Percentiles rank a stretch among this genome's conserved stretches.
These are phyloP conservation scores for Calidris pugnax DNA, from an alignment of 2,113 vertebrate genomes.

Conservation along the genomic window DNA sequence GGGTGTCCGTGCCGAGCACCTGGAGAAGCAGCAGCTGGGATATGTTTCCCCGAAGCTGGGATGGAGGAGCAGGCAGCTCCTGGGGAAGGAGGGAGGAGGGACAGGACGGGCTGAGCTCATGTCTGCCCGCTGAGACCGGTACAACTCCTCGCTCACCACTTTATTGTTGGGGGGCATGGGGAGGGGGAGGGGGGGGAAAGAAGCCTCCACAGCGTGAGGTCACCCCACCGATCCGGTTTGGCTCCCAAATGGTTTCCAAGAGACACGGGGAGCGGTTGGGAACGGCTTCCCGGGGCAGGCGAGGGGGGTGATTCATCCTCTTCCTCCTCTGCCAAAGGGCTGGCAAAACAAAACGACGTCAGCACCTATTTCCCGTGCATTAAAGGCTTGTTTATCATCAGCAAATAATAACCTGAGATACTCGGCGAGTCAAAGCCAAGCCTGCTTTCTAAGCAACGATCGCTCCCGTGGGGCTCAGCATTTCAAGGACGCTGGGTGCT, in stretches of 20 bases:
- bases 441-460: conserved; percentile 26
- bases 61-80: neutral
- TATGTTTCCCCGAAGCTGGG: neutral
- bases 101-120: neutral
- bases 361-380: conserved; percentile 13
- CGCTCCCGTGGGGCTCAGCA: neutral
- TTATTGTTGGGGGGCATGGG: neutral
- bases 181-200: neutral
- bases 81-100: neutral
- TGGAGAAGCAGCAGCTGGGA: neutral
- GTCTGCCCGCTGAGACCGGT: neutral
- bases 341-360: conserved; percentile 39
- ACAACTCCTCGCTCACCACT: neutral
- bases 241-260: neutral
- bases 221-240: neutral
- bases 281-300: neutral
- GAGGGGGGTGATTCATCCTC: conserved; percentile 22
- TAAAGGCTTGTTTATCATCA: conserved; percentile 32
- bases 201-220: neutral
- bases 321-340: conserved; percentile 31
- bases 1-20: neutral
- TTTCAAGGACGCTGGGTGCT: accelerated
- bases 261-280: neutral
- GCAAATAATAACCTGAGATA: conserved; percentile 3
- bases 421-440: neutral